phyloP scores from a whole-genome alignment of 2,888 invertebrate genomes.

The Plagodis dolabraria region DNA sequence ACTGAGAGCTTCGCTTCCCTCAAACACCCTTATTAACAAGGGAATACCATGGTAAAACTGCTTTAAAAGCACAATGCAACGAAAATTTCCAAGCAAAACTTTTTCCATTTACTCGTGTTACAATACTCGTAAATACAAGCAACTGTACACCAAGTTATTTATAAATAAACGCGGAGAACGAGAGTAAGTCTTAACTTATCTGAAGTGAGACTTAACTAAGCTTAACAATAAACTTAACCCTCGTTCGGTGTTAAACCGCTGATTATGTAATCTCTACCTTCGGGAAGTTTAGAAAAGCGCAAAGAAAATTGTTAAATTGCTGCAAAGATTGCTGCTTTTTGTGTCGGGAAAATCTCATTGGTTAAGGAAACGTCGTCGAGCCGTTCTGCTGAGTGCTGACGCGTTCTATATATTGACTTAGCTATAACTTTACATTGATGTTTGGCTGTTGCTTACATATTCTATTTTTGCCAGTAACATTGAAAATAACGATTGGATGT shows the following conservation, averaged over 20 bases:
- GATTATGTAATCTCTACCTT: conserved; percentile 20
- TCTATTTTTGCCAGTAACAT: too few relatives aligned
- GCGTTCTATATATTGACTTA: too few relatives aligned
- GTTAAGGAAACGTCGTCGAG: background rate
- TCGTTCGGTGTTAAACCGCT: conserved; percentile 9
- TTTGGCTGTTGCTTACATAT: too few relatives aligned
- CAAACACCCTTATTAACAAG: too few relatives aligned
- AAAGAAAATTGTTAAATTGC: conserved; percentile 15
- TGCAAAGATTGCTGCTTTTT: conserved; percentile 9
- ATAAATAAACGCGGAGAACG: background rate
- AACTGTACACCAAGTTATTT: conserved; percentile 1
- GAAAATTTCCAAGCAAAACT: background rate
- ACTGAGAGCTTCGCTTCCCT: too few relatives aligned
- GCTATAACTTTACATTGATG: too few relatives aligned
- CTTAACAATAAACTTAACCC: conserved; percentile 15
- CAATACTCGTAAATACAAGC: conserved; percentile 15
- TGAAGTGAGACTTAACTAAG: conserved; percentile 7
- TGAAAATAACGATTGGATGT: too few relatives aligned
- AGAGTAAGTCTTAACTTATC: conserved; percentile 3
- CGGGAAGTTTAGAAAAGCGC: conserved; percentile 6
- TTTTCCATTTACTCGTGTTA: conserved; percentile 12
- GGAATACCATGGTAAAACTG: too few relatives aligned
- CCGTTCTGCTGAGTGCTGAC: too few relatives aligned
- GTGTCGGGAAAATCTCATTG: background rate
- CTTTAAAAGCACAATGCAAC: too few relatives aligned